phyloP scores from a whole-genome alignment of 2,888 invertebrate genomes.

The Drosophila pegasa region DNA sequence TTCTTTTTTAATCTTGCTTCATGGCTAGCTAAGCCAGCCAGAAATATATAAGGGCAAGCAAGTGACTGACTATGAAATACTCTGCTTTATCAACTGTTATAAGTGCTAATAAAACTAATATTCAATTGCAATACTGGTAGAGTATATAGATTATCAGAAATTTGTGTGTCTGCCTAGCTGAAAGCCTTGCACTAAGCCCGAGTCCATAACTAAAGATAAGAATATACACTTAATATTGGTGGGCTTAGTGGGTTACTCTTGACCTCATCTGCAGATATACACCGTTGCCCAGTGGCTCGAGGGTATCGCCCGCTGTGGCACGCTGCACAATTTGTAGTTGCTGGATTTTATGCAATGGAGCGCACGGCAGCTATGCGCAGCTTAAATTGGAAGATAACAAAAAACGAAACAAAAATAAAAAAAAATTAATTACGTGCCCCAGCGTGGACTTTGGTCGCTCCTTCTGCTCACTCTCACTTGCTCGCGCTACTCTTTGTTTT shows the following conservation, averaged over 20 bases:
- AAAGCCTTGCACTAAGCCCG: no score
- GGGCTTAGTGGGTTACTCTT: no score
- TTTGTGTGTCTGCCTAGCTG: no score
- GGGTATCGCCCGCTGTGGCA: background rate
- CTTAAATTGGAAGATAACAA: slow-evolving; percentile 36
- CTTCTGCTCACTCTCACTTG: background rate
- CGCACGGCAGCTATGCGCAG: slow-evolving; percentile 13
- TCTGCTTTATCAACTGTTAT: background rate
- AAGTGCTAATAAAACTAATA: no score
- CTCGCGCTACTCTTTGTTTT: slow-evolving; percentile 18
- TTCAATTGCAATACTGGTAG: no score
- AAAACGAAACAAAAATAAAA: slow-evolving; percentile 20
- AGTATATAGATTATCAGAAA: no score
- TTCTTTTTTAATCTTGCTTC: slow-evolving; percentile 10
- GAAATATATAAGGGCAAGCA: no score
- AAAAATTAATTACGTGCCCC: slow-evolving; percentile 50
- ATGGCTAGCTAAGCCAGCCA: background rate
- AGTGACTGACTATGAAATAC: background rate
- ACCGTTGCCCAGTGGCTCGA: background rate
- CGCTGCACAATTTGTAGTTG: slow-evolving; percentile 12
- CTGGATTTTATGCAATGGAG: slow-evolving; percentile 31
- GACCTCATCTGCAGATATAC: no score
- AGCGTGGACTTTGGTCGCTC: slow-evolving; percentile 7
- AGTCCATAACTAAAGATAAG: no score
- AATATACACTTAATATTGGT: no score